Base-by-base conservation (phyloP, 2,888 invertebrate genomes). In the Aleiodes leptofemur region DNA sequence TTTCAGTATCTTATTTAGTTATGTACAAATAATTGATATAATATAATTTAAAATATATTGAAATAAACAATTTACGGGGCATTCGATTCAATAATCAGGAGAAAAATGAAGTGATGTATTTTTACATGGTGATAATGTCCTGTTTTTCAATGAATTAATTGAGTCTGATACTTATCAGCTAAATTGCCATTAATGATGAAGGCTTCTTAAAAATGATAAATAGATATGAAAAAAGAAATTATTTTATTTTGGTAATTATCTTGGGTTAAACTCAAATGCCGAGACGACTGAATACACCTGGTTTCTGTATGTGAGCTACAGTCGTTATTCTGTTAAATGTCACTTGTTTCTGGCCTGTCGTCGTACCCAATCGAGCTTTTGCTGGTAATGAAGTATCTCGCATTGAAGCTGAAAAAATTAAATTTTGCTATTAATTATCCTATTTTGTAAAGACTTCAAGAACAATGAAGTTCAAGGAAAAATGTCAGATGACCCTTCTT, bases 221-320 rank as follows among this genome's bases (percentile, higher is more conserved):
- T 74, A 77, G 74, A 43, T 34, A 29, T 43, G 48, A 48, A 64
- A 76, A 70, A 73, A 50, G 48, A 57, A 61, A 13, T 61, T 34
- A 51, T 56, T 66, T 59, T 51, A 57, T 16, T 16, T 4, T 55
- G 29, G 29, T 66, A 38, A 43, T 50, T 31, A 31, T 38, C 61
- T 34, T 48, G 16, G 9, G 31, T 61, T n/a, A 2, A 69, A 56
- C 61, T 87, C 77, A 87, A 77, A 86, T 77, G 43, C 89, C 89
- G 71, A 89, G 81, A 74, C 89, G 85, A 79, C 89, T 89, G 72
- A 89, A 89, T 23, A 89, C 89, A 72, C 87, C 85, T 8, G 86
- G 84, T 74, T 86, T 89, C 61, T 83, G 85, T 1, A 85, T 79
- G 11, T 84, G 84, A 31, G 85, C 82, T 1, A 89, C 82, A 0